These are phyloP conservation scores for Silvanus unidentatus DNA, from an alignment of 2,888 invertebrate species.

Conservation along the genomic window DNA sequence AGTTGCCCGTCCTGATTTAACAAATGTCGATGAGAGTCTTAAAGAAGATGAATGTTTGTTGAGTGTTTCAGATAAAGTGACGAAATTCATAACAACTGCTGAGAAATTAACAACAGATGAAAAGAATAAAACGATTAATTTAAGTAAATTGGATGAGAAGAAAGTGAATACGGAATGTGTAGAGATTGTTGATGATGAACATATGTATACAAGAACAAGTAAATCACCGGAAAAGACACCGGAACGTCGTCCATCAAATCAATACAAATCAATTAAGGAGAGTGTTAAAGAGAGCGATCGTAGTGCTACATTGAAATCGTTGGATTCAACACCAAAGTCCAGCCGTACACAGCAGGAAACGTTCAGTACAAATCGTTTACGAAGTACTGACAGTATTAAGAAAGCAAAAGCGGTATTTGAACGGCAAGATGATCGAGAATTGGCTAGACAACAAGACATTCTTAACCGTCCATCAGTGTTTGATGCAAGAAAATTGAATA, in stretches of 20 bases:
- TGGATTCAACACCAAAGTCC: slow-evolving; percentile 25
- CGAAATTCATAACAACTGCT: slow-evolving; percentile 57
- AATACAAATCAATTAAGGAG: too few relatives aligned
- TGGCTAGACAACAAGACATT: slow-evolving; percentile 46
- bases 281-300: too few relatives aligned
- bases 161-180: slow-evolving; percentile 21
- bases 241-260: neutral
- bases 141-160: slow-evolving; percentile 5
- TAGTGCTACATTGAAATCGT: too few relatives aligned
- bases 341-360: too few relatives aligned
- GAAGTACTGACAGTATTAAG: slow-evolving; percentile 60
- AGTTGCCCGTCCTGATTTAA: slow-evolving; percentile 23
- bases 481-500: slow-evolving; percentile 33
- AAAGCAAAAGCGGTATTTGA: slow-evolving; percentile 68
- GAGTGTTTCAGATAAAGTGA: slow-evolving; percentile 62
- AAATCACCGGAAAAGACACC: slow-evolving; percentile 5
- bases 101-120: slow-evolving; percentile 49
- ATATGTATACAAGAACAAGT: slow-evolving; percentile 14
- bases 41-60: slow-evolving; percentile 53
- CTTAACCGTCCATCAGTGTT: slow-evolving; percentile 50
- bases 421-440: slow-evolving; percentile 22
- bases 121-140: slow-evolving; percentile 9
- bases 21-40: slow-evolving; percentile 28
- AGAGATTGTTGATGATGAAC: slow-evolving; percentile 25
- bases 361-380: slow-evolving; percentile 40